Evolutionary conservation across 2,113 vertebrate species (phyloP).

Genomic region (Charadrius vociferus): DNA sequence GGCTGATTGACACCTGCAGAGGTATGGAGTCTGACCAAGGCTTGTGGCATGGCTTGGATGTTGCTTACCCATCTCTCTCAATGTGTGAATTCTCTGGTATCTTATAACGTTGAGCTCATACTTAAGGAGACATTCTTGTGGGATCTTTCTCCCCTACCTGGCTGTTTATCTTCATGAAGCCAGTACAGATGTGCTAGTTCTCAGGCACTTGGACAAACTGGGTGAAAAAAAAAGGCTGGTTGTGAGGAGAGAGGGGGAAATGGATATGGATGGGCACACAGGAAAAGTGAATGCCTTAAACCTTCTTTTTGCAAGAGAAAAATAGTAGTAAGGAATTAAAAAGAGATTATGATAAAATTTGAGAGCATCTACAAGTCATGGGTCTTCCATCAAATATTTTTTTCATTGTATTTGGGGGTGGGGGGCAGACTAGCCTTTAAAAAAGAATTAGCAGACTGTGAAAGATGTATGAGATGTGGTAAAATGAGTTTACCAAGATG

Average conservation of each 20-base stretch:
- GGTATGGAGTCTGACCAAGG: not conserved
- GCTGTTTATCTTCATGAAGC: not conserved
- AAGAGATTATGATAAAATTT: not conserved
- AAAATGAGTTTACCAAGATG: not conserved
- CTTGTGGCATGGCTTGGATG: not conserved
- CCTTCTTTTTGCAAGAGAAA: not conserved
- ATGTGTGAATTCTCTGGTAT: not conserved
- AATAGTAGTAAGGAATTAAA: not conserved
- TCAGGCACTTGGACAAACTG: not conserved
- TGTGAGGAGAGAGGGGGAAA: not conserved
- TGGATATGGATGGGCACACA: not conserved
- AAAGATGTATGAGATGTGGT: not conserved
- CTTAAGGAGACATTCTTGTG: not conserved
- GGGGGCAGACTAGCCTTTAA: not conserved
- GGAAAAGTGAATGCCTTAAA: not conserved
- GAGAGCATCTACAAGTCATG: not conserved
- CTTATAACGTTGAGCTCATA: not conserved
- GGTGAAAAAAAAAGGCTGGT: not conserved
- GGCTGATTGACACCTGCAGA: not conserved
- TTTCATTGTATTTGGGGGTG: not conserved
- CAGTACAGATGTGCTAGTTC: not conserved
- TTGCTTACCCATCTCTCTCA: not conserved
- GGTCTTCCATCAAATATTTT: not conserved
- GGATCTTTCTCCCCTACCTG: not conserved
- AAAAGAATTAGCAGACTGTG: not conserved